These are phyloP conservation scores for Laterallus jamaicensis DNA, from an alignment of 2,113 vertebrate genomes.

Conservation along the genomic window DNA sequence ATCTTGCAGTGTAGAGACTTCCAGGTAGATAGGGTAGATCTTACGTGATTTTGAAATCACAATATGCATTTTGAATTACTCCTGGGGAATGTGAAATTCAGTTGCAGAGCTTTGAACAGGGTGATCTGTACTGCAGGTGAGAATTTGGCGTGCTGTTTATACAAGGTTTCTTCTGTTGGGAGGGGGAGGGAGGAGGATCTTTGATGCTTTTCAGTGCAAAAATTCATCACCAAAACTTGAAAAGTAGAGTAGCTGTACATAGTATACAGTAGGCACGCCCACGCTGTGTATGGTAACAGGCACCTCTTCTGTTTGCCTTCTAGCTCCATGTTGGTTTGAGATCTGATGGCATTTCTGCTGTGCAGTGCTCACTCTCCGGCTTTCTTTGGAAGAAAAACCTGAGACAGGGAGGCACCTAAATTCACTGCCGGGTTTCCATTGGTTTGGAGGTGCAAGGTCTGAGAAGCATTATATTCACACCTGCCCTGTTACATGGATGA, in stretches of 20 bases:
- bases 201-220: neutral
- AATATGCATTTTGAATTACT: neutral
- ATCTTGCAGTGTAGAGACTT: neutral
- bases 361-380: accelerated
- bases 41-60: neutral
- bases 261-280: neutral
- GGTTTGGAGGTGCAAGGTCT: neutral
- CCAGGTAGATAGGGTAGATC: neutral
- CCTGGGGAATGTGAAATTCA: neutral
- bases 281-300: neutral
- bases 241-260: neutral
- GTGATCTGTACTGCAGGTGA: neutral
- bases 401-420: neutral
- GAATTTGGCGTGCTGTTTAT: neutral
- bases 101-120: neutral
- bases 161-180: neutral
- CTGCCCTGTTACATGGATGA: neutral
- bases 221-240: neutral
- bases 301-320: accelerated
- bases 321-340: neutral
- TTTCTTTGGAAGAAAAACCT: neutral
- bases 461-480: neutral
- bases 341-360: neutral
- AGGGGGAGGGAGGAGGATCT: neutral
- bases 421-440: neutral